Evolutionary conservation across 2,113 vertebrate genomes (phyloP).

Genomic region (Xyrauchen texanus): DNA sequence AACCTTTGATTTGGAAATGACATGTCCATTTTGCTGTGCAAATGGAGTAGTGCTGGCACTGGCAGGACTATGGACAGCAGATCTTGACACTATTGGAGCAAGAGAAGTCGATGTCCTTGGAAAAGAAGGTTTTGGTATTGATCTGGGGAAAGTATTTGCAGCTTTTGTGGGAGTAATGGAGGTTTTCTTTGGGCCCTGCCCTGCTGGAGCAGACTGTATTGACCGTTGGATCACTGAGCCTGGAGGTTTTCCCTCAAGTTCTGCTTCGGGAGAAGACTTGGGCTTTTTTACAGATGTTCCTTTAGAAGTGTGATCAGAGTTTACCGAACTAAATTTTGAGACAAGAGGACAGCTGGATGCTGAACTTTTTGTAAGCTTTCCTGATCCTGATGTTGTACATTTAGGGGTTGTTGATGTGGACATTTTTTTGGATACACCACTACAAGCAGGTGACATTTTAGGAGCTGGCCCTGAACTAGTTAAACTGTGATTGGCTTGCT

Average conservation of each 20-base stretch:
- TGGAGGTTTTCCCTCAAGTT: constrained; percentile 21
- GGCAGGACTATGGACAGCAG: constrained; percentile 52
- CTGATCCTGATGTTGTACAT: constrained; percentile 44
- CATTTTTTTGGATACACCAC: constrained; percentile 45
- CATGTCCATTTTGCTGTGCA: constrained; percentile 73
- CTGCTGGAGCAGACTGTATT: constrained; percentile 61
- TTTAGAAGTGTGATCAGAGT: constrained; percentile 38
- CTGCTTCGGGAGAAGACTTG: constrained; percentile 10
- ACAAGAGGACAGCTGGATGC: constrained; percentile 39
- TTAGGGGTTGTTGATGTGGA: constrained; percentile 47
- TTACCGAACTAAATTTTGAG: constrained; percentile 52
- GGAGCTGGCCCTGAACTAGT: constrained; percentile 59
- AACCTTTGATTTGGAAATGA: constrained; percentile 51
- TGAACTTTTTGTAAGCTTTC: constrained; percentile 52
- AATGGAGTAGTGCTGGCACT: constrained; percentile 61
- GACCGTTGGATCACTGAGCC: constrained; percentile 11
- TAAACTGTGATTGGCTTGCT: constrained; percentile 52
- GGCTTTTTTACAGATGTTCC: constrained; percentile 21
- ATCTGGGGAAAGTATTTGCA: constrained; percentile 74
- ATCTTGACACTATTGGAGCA: constrained; percentile 61
- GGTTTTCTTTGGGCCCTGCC: constrained; percentile 55
- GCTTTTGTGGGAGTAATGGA: constrained; percentile 58
- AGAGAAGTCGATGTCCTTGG: constrained; percentile 68
- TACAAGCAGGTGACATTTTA: constrained; percentile 50
- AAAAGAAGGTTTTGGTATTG: constrained; percentile 67